A percentile compares a stretch with the other conserved stretches of the same genome.
Evolutionary conservation across 1,140 invertebrate species (phyloP).

Genomic region (Hesperophylax magnus): DNA sequence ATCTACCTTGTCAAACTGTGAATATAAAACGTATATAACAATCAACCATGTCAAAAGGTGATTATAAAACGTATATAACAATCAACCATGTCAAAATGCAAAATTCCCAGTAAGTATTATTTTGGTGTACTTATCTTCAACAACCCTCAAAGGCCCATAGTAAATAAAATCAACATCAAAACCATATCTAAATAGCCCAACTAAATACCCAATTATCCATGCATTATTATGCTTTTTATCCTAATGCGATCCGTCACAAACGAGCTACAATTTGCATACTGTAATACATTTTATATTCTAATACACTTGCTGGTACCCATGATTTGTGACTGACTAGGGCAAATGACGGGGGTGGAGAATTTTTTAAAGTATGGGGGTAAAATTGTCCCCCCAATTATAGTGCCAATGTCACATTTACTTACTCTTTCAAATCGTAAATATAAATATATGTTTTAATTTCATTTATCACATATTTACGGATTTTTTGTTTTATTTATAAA

Average conservation of each 20-base stretch:
- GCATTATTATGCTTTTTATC: slow-evolving; percentile 16
- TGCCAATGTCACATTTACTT: background rate
- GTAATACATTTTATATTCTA: background rate
- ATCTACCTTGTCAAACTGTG: too few species aligned
- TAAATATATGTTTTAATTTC: too few species aligned
- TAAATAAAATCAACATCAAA: background rate
- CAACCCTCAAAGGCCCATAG: background rate
- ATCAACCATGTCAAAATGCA: too few species aligned
- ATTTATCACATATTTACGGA: too few species aligned
- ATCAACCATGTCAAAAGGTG: too few species aligned
- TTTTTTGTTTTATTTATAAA: too few species aligned
- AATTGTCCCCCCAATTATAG: background rate
- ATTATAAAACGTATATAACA: too few species aligned
- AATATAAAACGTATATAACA: too few species aligned
- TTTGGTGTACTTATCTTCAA: too few species aligned
- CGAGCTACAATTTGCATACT: background rate
- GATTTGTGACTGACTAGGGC: background rate
- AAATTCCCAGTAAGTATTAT: too few species aligned
- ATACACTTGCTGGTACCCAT: background rate
- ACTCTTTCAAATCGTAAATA: too few species aligned
- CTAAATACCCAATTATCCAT: slow-evolving; percentile 21
- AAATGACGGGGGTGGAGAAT: background rate
- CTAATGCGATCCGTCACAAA: slow-evolving; percentile 13
- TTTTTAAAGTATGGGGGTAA: background rate
- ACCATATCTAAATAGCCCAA: background rate